Evolutionary conservation across 2,797 vertebrate genomes (phyloP), one percentile per base, ranked within the genome.

Genomic region (Karalla daura): DNA sequence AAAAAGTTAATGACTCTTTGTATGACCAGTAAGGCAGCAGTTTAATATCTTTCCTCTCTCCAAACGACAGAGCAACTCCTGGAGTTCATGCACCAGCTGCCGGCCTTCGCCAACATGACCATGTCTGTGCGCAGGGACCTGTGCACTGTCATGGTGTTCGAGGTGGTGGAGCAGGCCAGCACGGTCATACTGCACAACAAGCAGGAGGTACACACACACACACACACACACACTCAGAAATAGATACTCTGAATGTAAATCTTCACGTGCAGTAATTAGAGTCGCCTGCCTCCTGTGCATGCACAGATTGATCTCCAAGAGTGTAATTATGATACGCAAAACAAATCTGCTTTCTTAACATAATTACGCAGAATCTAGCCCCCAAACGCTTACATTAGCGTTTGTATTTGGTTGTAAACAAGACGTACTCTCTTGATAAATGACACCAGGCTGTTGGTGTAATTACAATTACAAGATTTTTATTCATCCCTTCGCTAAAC

Each of bases 31-130:
- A n/a, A 30, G n/a, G 5, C 37, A n/a, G 4, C 8, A 11, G 14
- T 9, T 54, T 1, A 2, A n/a, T 13, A 7, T 5, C 15, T 25
- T 30, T 41, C 28, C 36, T 54, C 18, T 45, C 12, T 67, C 28
- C 50, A 33, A 86, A 83, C n/a, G n/a, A n/a, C 85, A 99, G 98
- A 99, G 84, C 98, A 99, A 95, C 94, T 99, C 15, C 89, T 99
- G 87, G 98, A 99, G 92, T 99, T 99, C 87, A 98, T 99, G 98
- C 98, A 99, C 89, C 98, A 99, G 82, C 93, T 99, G 78, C 98
- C 98, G 5, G 98, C 98, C 68, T 99, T 99, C 74, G 97, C 98
- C 86, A 99, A 99, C 88, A 99, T 99, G 98, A 99, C 98, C 27
- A 99, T 99, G 98, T 99, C 98, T 0, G 98, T 99, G 86, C 92